Base-by-base conservation (phyloP, 1,140 invertebrate species). In the Teleogryllus occipitalis region DNA sequence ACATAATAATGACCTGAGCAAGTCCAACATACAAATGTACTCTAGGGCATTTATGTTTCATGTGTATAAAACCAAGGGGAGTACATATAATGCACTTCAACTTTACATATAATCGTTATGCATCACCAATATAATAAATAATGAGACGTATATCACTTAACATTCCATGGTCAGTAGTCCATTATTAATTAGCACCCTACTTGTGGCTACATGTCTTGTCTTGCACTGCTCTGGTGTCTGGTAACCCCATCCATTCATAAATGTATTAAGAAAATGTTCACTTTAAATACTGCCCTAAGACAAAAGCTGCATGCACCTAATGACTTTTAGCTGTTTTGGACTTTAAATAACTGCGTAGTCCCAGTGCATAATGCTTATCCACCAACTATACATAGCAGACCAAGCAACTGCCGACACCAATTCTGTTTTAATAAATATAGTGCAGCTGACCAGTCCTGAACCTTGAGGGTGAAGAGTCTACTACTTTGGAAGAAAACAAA, bases 371-470 rank as follows among this genome's bases (percentile, higher is more conserved):
- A 65, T 65, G 54, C 54, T 65, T 65, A 65, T 65, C 54, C 54
- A 65, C 54, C 54, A 65, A 65, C 54, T 65, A 65, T 65, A 65
- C 54, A 65, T 65, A 65, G 54, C 54, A 65, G 54, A 65, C 54
- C 54, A 65, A 65, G 54, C 54, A 65, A 65, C 54, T 65, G 54
- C 54, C 54, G 18, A 65, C 54, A 65, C 54, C 54, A 65, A 65
- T 18, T 65, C 54, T 65, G 54, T 65, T 14, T 65, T 18, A 65
- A 65, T 65, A 65, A 65, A 65, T 65, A 65, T 18, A 65, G 54
- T 65, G 54, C 18, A 65, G 18, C 18, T 10, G 18, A 65, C 18
- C 54, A 65, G 54, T 65, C 54, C 54, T 65, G 54, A 65, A 65
- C 54, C 54, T 65, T 65, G 54, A 65, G 54, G 27, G 27, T 39